These are phyloP conservation scores for Sylvilagus floridanus DNA, from an alignment of 2,797 vertebrate species.

Conservation along the genomic window DNA sequence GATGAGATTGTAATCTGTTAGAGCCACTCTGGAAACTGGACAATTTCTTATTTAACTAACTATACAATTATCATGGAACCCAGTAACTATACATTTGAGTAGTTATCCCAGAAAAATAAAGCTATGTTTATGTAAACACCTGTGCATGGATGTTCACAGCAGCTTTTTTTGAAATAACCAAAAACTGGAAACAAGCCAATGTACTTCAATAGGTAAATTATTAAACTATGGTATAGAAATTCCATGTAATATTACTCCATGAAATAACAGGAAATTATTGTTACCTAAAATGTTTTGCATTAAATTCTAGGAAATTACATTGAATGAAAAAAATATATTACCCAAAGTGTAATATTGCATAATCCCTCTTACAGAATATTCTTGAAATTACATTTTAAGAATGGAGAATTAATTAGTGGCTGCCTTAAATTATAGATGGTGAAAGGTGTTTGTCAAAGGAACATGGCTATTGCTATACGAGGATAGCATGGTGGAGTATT, in stretches of 20 bases:
- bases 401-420: not conserved
- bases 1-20: not conserved
- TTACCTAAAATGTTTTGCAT: not conserved
- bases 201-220: not conserved
- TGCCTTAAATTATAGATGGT: not conserved
- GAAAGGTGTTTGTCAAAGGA: accelerated
- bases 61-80: not conserved
- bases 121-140: not conserved
- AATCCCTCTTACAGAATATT: not conserved
- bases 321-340: not conserved
- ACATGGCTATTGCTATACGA: accelerated
- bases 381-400: not conserved
- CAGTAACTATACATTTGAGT: not conserved
- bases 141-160: not conserved
- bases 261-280: not conserved
- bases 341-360: not conserved
- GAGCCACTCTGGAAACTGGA: not conserved
- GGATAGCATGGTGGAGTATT: not conserved
- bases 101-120: not conserved
- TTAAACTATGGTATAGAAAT: not conserved
- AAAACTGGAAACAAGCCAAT: not conserved
- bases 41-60: not conserved
- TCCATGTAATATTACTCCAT: not conserved
- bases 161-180: not conserved
- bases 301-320: not conserved